Conservation (phyloP, 2,888 invertebrate species). For the Globia sparganii region DNA sequence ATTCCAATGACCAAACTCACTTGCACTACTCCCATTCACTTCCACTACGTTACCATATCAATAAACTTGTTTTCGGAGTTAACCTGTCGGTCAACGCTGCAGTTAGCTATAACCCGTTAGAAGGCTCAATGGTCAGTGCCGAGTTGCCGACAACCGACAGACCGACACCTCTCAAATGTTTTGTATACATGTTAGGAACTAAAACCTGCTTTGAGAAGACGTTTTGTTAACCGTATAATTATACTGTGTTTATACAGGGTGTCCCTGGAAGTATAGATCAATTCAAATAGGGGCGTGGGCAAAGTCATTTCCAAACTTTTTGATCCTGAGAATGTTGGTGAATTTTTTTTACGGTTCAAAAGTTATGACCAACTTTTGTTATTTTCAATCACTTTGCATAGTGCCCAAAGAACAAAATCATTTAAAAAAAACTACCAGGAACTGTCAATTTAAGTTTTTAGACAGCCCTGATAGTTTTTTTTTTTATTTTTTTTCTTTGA, state of each 20-base stretch:
- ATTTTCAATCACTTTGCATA: too few species aligned
- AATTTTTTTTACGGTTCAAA: too few species aligned
- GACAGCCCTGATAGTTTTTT: too few species aligned
- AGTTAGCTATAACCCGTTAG: constrained; percentile 57
- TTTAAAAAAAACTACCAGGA: too few species aligned
- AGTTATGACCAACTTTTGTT: too few species aligned
- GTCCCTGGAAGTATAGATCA: too few species aligned
- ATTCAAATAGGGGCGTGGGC: too few species aligned
- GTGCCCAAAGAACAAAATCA: too few species aligned
- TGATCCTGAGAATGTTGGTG: too few species aligned
- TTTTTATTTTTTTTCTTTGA: too few species aligned
- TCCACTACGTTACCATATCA: constrained; percentile 7
- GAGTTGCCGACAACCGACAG: constrained; percentile 3
- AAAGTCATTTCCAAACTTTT: too few species aligned
- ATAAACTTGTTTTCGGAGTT: constrained; percentile 61
- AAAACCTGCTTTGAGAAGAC: constrained; percentile 19
- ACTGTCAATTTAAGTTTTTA: too few species aligned
- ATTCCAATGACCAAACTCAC: constrained; percentile 5
- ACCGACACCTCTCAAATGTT: constrained; percentile 8
- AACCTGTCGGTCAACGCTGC: constrained; percentile 45
- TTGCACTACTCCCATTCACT: constrained; percentile 28
- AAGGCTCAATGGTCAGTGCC: constrained; percentile 58
- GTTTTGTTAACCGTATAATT: constrained; percentile 16
- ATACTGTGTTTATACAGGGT: constrained; percentile 2
- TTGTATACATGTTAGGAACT: constrained; percentile 14